Evolutionary conservation across 2,797 vertebrate species (phyloP), one percentile per base, ranked within the genome.

Genomic region (Lates japonicus): DNA sequence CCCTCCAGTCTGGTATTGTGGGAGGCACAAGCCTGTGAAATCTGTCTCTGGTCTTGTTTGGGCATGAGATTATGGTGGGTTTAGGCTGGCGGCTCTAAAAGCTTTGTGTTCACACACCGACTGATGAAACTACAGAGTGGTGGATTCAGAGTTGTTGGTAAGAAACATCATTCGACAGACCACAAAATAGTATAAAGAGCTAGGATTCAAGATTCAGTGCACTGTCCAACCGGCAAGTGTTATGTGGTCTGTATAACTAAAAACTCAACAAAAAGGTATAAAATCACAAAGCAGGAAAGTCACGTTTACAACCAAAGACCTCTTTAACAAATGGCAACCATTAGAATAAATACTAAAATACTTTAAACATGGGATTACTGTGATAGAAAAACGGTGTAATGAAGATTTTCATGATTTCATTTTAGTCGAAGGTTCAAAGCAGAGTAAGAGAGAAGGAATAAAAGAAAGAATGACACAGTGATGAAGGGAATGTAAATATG

Each of bases 21-120:
- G n/a, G 89, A 92, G 60, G 87, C 90, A 91, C 84, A 87, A 79
- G 87, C 86, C 92, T 92, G 92, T 93, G 89, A 94, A 90, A 91
- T 92, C 74, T 87, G 88, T 78, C 93, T 91, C 73, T 92, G 88
- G 87, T 92, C 82, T 90, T 86, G 90, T 93, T 91, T 91, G 90
- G 91, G 83, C 81, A 76, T 84, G 84, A 87, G 93, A 94, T 94
- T 95, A 94, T 31, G 64, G 61, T 35, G 75, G 90, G 87, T 86
- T 88, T 91, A 83, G 82, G 29, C 85, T 73, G 65, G 65, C 0
- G 81, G 71, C 82, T 84, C 65, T 46, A 64, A 64, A 70, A 74
- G 83, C 87, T 88, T 86, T 86, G 77, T 90, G 81, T 87, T 76
- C 69, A 19, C 78, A 84, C 65, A 78, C 82, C 72, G 86, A 62